Base-by-base conservation (phyloP, 1,140 invertebrate genomes). In the Harlomillsia oculata region DNA sequence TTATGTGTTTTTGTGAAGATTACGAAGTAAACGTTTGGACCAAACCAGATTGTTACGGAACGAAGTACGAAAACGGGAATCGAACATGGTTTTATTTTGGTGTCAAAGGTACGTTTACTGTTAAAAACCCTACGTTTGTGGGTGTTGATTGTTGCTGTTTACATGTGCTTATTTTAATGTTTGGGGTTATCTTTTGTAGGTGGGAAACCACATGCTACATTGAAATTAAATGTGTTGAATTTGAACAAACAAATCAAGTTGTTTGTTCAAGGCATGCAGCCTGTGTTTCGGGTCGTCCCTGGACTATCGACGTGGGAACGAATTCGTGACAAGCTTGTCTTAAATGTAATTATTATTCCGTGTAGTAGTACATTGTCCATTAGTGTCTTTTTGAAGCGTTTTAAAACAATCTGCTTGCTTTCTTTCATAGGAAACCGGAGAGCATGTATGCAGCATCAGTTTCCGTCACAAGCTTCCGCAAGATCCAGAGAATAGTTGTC, bases 1-100 rank as follows among this genome's bases (percentile, higher is more conserved):
- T 51, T 46, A 59, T 66, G 55, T 6, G 60, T 53, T 20, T 44
- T 40, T 41, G 34, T 54, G 3, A 39, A 60, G 82, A 88, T 67
- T 81, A 81, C 75, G 89, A 92, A 71, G 90, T 89, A 69, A 89
- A 92, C 72, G 70, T 93, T 20, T 94, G 89, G 89, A 93, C 89
- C 2, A 81, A 81, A 62, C 87, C 87, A 2, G 91, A 94, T 70
- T 91, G 88, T 75, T 80, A 78, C 58, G 89, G 85, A 26, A 91
- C 88, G 11, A 81, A 85, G 67, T 92, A 81, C 78, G 86, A 92
- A 72, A 94, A 92, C 76, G 82, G 81, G 20, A 92, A 92, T 69
- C 78, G 88, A 59, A 90, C 89, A 2, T 95, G 91, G 91, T 95
- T 95, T 74, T 84, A 90, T 69, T 95, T 95, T 78, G 87, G 87